A percentile compares a stretch with the other conserved stretches of the same genome.
These are phyloP conservation scores for Akabosia matsudoensis DNA, from an alignment of 1,140 invertebrate genomes.

Conservation along the genomic window DNA sequence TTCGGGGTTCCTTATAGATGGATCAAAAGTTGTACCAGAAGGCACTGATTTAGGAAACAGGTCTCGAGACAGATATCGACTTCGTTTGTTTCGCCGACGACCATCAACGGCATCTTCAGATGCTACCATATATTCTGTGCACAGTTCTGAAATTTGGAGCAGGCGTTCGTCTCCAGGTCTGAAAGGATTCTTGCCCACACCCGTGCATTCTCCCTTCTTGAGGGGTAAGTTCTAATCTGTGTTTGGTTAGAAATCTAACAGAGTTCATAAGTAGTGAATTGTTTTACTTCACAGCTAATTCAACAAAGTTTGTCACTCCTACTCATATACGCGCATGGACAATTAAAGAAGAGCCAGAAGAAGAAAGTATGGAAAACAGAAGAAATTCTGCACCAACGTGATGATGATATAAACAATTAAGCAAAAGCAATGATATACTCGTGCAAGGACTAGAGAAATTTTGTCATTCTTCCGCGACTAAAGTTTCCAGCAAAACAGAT, in stretches of 20 bases:
- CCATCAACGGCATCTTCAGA: not conserved
- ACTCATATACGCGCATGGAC: not conserved
- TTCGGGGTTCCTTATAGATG: not conserved
- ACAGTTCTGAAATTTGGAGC: conserved; percentile 18
- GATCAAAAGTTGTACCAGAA: not conserved
- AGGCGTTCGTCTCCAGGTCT: not conserved
- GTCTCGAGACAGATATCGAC: not conserved
- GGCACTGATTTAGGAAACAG: not conserved
- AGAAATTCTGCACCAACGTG: conserved; percentile 8
- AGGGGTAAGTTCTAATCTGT: too few relatives aligned
- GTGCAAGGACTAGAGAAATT: not conserved
- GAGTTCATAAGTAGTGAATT: too few relatives aligned
- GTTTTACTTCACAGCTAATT: not conserved
- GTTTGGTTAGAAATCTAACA: too few relatives aligned
- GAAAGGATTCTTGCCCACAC: not conserved
- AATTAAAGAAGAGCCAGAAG: conserved; percentile 8
- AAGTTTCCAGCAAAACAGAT: too few relatives aligned
- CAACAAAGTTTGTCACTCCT: not conserved
- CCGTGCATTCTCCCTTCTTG: too few relatives aligned
- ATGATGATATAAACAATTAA: too few relatives aligned
- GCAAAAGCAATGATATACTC: too few relatives aligned
- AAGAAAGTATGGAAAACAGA: not conserved
- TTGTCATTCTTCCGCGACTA: not conserved
- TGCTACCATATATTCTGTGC: conserved; percentile 9
- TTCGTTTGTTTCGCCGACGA: not conserved